Evolutionary conservation across 2,888 invertebrate species (phyloP), one percentile per base, ranked within the genome.

Genomic region (Sarcophaga rosellei): DNA sequence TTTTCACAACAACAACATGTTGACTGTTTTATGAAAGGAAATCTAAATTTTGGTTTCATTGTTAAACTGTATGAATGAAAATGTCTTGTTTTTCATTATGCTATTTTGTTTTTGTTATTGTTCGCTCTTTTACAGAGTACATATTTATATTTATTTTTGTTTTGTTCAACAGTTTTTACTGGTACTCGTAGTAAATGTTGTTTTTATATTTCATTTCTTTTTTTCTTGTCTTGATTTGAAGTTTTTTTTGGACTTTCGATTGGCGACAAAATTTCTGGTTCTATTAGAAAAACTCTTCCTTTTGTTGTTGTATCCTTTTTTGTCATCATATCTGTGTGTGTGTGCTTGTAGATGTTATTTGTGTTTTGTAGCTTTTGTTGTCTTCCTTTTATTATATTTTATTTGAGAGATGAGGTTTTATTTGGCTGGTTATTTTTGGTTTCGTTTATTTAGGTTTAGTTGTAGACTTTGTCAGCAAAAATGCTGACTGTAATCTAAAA

Each of bases 41-140:
- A 68, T 85, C n/a, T 17, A 15, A 15, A 12, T 53, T 53, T 53
- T 53, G 35, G 8, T 76, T 77, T 73, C 73, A 66, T 72, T 81
- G 80, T 73, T 73, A 61, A 77, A 80, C 62, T 81, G 68, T 68
- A 79, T 59, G 66, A 81, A 77, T 77, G 81, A 74, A 77, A 68
- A 73, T 63, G 53, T 76, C 70, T 35, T 35, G 35, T 35, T 35
- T 8, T 35, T 35, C 35, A 35, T 35, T 35, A 6, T 35, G 8
- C 35, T 35, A 35, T 8, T 35, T 35, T 35, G 8, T n/a, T n/a
- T n/a, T 35, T 35, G 8, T 35, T 35, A 59, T 66, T 76, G 70
- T 78, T 78, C 11, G 2, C 53, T 57, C 25, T 23, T 35, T 20
- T 1, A 74, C 21, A 35, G 8, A 44, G 57, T 44, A n/a, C n/a